Conservation (phyloP, 2,113 vertebrate genomes). For the Burhinus bistriatus region DNA sequence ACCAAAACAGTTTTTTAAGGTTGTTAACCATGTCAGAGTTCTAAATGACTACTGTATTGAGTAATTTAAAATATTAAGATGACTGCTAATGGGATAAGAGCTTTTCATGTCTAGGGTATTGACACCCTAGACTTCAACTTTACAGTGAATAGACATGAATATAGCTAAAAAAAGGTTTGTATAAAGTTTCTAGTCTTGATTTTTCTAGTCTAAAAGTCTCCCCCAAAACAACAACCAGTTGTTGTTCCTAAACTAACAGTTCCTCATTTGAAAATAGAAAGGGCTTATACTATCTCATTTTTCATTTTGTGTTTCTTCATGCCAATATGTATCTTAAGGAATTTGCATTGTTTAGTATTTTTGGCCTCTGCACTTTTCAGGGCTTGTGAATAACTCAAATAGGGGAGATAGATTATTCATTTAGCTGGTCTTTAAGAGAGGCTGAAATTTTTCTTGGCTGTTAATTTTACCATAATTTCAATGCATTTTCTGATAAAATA, state of each 20-base stretch:
- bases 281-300: not conserved
- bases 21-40: not conserved
- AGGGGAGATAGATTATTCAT: not conserved
- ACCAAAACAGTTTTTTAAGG: not conserved
- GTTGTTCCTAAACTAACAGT: not conserved
- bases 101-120: not conserved
- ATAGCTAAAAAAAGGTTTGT: not conserved
- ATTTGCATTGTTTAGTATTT: not conserved
- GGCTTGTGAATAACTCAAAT: not conserved
- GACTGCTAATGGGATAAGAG: not conserved
- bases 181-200: not conserved
- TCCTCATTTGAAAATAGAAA: not conserved
- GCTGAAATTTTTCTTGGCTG: not conserved
- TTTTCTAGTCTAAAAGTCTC: not conserved
- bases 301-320: not conserved
- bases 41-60: not conserved
- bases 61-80: not conserved
- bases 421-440: not conserved
- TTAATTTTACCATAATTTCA: not conserved
- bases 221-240: not conserved
- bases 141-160: not conserved
- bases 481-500: not conserved
- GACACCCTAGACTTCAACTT: not conserved
- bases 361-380: not conserved
- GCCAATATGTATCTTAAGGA: not conserved